Conservation (phyloP, 2,113 vertebrate genomes). For the Nothoprocta perdicaria region DNA sequence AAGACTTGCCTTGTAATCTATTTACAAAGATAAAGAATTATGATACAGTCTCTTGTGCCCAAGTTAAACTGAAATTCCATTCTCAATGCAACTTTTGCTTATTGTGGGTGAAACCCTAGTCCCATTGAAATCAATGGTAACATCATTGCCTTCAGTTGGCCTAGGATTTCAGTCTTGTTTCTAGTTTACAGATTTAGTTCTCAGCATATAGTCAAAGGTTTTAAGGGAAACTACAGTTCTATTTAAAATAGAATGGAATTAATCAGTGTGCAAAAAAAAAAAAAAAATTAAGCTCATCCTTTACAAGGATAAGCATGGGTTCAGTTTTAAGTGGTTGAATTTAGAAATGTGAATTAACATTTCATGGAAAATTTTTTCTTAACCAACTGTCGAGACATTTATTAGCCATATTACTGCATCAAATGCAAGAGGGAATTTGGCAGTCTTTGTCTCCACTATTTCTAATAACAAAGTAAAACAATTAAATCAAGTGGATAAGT, state of each 20-base stretch:
- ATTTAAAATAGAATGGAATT: constrained; percentile 49
- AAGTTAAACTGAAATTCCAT: background rate
- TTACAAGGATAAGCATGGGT: too few species aligned
- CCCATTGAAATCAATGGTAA: constrained; percentile 25
- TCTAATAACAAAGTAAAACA: constrained; percentile 27
- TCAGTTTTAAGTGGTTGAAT: constrained; percentile 15
- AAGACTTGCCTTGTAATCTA: constrained; percentile 4
- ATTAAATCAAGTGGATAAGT: constrained; percentile 56
- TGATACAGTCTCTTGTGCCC: constrained; percentile 11
- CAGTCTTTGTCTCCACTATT: constrained; percentile 28
- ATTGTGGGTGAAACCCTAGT: background rate
- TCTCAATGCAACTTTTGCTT: background rate
- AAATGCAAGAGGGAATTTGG: constrained; percentile 54
- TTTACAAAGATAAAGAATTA: constrained; percentile 47
- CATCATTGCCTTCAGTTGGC: constrained; percentile 11
- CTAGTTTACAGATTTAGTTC: background rate
- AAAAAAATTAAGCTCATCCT: too few species aligned
- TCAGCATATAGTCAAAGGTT: constrained; percentile 72
- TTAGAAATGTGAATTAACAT: constrained; percentile 23
- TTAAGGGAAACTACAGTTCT: constrained; percentile 43
- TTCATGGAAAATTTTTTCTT: constrained; percentile 3
- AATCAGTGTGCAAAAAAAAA: constrained; percentile 13
- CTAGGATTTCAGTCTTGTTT: constrained; percentile 5
- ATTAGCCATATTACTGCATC: constrained; percentile 36
- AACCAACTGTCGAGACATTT: constrained; percentile 11